Percentiles rank a stretch among this genome's conserved stretches.
These are phyloP conservation scores for Bedellia somnulentella DNA, from an alignment of 2,888 invertebrate genomes.

Conservation along the genomic window DNA sequence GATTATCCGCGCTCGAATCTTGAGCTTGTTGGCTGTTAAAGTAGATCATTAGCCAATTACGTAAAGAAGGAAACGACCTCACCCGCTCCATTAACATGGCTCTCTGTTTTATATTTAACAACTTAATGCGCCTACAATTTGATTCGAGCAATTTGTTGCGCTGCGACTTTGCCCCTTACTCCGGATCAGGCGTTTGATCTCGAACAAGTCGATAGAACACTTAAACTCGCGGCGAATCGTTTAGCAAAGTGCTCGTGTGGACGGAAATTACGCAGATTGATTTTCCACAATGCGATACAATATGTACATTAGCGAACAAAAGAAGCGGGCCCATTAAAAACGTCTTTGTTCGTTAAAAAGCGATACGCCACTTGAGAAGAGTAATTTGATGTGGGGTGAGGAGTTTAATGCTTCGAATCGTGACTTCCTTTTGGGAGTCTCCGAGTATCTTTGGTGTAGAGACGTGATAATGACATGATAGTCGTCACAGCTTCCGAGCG, in stretches of 20 bases:
- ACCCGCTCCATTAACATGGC: too few species aligned
- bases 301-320: not conserved
- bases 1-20: too few species aligned
- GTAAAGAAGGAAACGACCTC: too few species aligned
- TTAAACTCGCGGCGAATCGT: not conserved
- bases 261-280: not conserved
- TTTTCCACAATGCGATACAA: not conserved
- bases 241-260: not conserved
- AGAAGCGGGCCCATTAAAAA: not conserved
- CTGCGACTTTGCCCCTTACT: slow-evolving; percentile 3
- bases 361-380: too few species aligned
- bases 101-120: too few species aligned
- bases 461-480: not conserved
- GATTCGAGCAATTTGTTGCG: slow-evolving; percentile 5
- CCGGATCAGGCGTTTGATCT: slow-evolving; percentile 3
- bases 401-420: not conserved
- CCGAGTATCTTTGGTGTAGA: not conserved
- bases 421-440: not conserved
- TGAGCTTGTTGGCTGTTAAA: too few species aligned
- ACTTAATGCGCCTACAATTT: slow-evolving; percentile 4
- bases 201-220: not conserved
- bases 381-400: not conserved
- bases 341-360: not conserved
- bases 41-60: too few species aligned
- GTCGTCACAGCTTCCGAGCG: too few species aligned